phyloP scores from a whole-genome alignment of 2,888 invertebrate genomes.

The Cantharis rustica region DNA sequence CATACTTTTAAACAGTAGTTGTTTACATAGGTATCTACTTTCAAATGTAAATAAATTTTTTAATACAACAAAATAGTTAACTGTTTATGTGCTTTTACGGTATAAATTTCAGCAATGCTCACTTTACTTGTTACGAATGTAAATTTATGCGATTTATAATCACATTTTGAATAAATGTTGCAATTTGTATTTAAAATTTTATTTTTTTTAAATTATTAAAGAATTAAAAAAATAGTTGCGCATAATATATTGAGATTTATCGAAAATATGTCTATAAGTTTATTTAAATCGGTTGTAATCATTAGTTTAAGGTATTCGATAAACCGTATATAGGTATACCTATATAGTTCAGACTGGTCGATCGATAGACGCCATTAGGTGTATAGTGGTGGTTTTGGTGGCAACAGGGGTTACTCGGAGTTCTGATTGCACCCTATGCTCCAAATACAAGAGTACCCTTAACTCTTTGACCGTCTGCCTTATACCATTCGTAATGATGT shows the following conservation, averaged over 20 bases:
- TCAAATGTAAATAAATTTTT: not conserved
- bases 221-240: not conserved
- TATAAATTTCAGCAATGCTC: not conserved
- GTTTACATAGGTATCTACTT: not conserved
- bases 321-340: constrained; percentile 28
- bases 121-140: not conserved
- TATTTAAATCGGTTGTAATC: constrained; percentile 26
- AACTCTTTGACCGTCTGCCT: constrained; percentile 32
- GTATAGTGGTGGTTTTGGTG: constrained; percentile 29
- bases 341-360: constrained; percentile 19
- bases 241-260: not conserved
- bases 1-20: not conserved
- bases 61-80: not conserved
- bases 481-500: constrained; percentile 28
- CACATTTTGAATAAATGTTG: not conserved
- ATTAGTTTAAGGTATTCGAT: constrained; percentile 35
- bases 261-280: not conserved
- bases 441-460: constrained; percentile 17
- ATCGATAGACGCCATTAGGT: constrained; percentile 35
- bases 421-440: constrained; percentile 31
- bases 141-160: not conserved
- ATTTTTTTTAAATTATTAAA: not conserved
- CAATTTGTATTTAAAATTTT: not conserved
- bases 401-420: constrained; percentile 29
- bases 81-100: not conserved